Evolutionary conservation across 1,140 invertebrate genomes (phyloP), one percentile per base, ranked within the genome.

Genomic region (Heliconius hewitsoni): DNA sequence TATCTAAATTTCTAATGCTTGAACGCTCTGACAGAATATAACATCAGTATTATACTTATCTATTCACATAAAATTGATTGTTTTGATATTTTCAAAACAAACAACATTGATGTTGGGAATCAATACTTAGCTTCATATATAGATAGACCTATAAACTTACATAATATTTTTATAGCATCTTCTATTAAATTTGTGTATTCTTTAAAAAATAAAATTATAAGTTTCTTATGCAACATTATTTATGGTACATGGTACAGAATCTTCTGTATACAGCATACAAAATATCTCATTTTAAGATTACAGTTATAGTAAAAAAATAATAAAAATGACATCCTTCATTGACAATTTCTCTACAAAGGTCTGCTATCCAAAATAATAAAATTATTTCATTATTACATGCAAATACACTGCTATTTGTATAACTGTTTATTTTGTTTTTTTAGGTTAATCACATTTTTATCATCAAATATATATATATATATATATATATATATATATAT

Each of bases 41-140:
- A 66, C 27, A 27, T 60, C 1, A 27, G 1, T 16, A 6, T 66
- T 27, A 66, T 66, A 66, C 23, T 27, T 27, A 13, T 66, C 60
- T 13, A 27, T 66, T 66, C 11, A 30, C 27, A 27, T 66, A 13
- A 16, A 30, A 16, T 30, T 66, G 60, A 76, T 70, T 76, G 74
- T 76, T 76, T 70, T 76, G 74, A 76, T 70, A 70, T 13, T 70
- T 76, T 71, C 60, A 76, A 76, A 76, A 76, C 74, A 76, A 76
- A 76, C 60, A 66, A 76, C 55, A 72, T 37, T 60, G 55, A 18
- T 30, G 60, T 66, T 66, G 13, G 9, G 60, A 60, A 60, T 60
- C 55, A 66, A 66, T 66, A 66, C 60, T 30, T 18, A n/a, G 13
- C 11, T 66, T 66, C 60, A 30, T 66, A 30, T 66, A 66, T 66